Evolutionary conservation across 2,888 invertebrate genomes (phyloP).

Genomic region (Meandrusa payeni): DNA sequence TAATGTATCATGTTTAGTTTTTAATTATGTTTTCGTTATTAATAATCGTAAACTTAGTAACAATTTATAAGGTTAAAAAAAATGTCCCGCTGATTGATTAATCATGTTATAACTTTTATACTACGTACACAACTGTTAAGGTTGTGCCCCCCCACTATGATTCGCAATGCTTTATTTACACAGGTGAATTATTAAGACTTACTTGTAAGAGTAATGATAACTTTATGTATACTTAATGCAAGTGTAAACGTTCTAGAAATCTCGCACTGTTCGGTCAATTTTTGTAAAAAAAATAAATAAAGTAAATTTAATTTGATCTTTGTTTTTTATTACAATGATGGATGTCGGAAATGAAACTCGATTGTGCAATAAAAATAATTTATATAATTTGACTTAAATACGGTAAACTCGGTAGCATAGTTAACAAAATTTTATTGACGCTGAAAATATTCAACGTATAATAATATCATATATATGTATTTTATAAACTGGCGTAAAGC

Average conservation of each 20-base stretch:
- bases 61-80: conserved; percentile 63
- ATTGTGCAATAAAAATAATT: conserved; percentile 75
- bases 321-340: conserved; percentile 47
- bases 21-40: conserved; percentile 75
- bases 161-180: conserved; percentile 70
- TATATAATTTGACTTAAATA: conserved; percentile 78
- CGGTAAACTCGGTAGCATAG: conserved; percentile 77
- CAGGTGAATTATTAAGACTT: conserved; percentile 77
- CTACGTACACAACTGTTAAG: conserved; percentile 58
- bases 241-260: conserved; percentile 81
- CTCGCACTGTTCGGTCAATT: conserved; percentile 82
- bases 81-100: conserved; percentile 47
- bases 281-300: conserved; percentile 79
- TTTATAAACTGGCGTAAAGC: conserved; percentile 75
- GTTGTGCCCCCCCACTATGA: conserved; percentile 49
- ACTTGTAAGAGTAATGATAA: conserved; percentile 77
- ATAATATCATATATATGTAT: no score
- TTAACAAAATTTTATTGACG: conserved; percentile 76
- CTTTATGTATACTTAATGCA: conserved; percentile 81
- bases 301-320: conserved; percentile 73
- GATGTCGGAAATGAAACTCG: conserved; percentile 48
- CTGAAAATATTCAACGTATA: conserved; percentile 79
- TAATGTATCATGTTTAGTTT: conserved; percentile 76
- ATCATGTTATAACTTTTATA: conserved; percentile 73
- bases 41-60: conserved; percentile 75